These are phyloP conservation scores for Drosophila tsacasi DNA, from an alignment of 1,140 invertebrate species.

Conservation along the genomic window DNA sequence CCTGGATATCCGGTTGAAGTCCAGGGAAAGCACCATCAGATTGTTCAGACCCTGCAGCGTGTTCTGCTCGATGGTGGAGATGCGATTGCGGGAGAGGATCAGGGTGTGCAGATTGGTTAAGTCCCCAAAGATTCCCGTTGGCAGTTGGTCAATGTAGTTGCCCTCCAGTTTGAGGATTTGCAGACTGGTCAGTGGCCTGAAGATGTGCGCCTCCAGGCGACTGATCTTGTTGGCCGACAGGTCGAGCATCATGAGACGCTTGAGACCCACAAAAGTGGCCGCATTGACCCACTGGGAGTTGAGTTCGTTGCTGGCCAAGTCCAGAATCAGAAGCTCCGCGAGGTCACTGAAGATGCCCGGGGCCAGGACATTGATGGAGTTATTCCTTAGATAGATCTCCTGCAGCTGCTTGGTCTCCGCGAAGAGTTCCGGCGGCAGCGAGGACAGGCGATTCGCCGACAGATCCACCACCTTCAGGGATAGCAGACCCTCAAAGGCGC, in stretches of 20 bases:
- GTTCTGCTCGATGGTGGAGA: constrained; percentile 91
- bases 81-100: constrained; percentile 93
- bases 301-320: constrained; percentile 94
- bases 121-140: constrained; percentile 93
- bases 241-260: constrained; percentile 92
- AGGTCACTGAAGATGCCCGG: constrained; percentile 94
- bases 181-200: constrained; percentile 92
- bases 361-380: constrained; percentile 94
- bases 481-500: constrained; percentile 92
- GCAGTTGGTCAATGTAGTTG: constrained; percentile 92
- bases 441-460: constrained; percentile 92
- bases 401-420: constrained; percentile 91
- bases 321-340: constrained; percentile 92
- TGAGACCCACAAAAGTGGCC: constrained; percentile 93
- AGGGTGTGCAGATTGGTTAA: constrained; percentile 93
- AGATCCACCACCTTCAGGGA: constrained; percentile 92
- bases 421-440: constrained; percentile 93
- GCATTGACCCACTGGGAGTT: constrained; percentile 94
- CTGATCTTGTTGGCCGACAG: constrained; percentile 92
- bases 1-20: constrained; percentile 92
- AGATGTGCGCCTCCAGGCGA: constrained; percentile 92
- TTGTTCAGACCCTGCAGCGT: constrained; percentile 92
- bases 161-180: constrained; percentile 93
- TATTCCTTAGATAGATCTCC: constrained; percentile 94
- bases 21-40: constrained; percentile 91